phyloP scores from a whole-genome alignment of 1,140 invertebrate species.

The Drosophila mayri region DNA sequence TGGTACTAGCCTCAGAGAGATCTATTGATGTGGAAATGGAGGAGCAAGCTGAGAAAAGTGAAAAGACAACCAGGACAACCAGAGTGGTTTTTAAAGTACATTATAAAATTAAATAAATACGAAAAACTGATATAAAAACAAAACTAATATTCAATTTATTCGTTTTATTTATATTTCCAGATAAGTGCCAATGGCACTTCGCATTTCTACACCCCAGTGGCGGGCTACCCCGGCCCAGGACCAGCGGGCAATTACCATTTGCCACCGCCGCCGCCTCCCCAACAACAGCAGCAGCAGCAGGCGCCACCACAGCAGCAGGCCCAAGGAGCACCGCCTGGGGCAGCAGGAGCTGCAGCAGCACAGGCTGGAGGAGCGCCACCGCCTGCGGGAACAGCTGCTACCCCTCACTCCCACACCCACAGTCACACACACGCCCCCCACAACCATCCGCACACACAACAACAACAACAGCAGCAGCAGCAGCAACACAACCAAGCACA shows the following conservation, averaged over 20 bases:
- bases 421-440: slow-evolving; percentile 25
- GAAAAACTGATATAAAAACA: no score
- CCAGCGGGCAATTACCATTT: slow-evolving; percentile 86
- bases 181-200: slow-evolving; percentile 86
- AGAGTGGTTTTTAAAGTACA: slow-evolving; percentile 52
- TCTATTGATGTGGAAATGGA: slow-evolving; percentile 6
- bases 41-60: slow-evolving; percentile 16
- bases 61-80: slow-evolving; percentile 32
- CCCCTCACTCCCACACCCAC: slow-evolving; percentile 16
- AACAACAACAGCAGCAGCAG: slow-evolving; percentile 26
- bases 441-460: slow-evolving; percentile 51
- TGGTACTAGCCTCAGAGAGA: slow-evolving; percentile 21
- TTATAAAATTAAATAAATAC: background rate
- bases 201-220: slow-evolving; percentile 86
- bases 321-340: slow-evolving; percentile 8
- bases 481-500: slow-evolving; percentile 65
- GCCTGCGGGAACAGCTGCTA: background rate
- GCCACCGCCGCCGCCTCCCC: slow-evolving; percentile 62
- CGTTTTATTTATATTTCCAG: slow-evolving; percentile 37
- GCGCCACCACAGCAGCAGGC: slow-evolving; percentile 55
- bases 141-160: background rate
- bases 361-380: background rate
- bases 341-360: background rate
- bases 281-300: slow-evolving; percentile 59
- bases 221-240: slow-evolving; percentile 85